A percentile compares a stretch with the other conserved stretches of the same genome.
Evolutionary conservation across 2,797 vertebrate species (phyloP).

Genomic region (Staurois parvus): DNA sequence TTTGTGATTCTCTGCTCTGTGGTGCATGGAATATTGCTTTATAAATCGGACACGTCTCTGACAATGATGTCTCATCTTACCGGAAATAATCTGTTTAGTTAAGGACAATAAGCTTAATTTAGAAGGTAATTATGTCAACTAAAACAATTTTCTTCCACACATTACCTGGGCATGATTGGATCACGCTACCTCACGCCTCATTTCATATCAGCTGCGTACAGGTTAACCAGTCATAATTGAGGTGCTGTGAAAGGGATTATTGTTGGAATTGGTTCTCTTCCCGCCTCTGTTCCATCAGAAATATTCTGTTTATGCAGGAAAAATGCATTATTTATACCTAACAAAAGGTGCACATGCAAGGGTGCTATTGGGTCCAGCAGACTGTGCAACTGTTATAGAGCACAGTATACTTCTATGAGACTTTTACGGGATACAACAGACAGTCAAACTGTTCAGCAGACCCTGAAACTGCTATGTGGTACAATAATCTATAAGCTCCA

Average conservation of each 20-base stretch:
- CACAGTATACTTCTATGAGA: no score
- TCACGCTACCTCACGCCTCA: constrained; percentile 39
- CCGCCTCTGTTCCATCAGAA: not conserved
- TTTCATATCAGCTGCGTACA: constrained; percentile 46
- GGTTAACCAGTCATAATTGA: constrained; percentile 42
- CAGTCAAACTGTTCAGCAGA: no score
- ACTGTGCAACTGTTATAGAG: no score
- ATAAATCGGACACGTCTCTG: constrained; percentile 50
- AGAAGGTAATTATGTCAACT: constrained; percentile 57
- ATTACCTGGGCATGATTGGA: constrained; percentile 56
- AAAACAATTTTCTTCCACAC: constrained; percentile 54
- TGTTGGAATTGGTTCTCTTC: constrained; percentile 1
- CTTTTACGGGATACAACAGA: no score
- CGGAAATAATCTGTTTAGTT: constrained; percentile 60
- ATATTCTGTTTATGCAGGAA: not conserved
- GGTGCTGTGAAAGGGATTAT: constrained; percentile 29
- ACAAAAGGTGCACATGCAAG: no score
- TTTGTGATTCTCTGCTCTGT: constrained; percentile 48
- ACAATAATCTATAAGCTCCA: no score
- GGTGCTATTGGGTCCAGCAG: no score
- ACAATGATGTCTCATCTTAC: constrained; percentile 57
- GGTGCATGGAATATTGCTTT: constrained; percentile 49
- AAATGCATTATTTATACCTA: not conserved
- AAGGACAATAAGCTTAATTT: constrained; percentile 60
- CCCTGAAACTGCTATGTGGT: no score